A percentile compares a stretch with the other conserved stretches of the same genome.
Conservation (phyloP, 92 coral and sea anemone genomes). For the Bergia puertoricense region DNA sequence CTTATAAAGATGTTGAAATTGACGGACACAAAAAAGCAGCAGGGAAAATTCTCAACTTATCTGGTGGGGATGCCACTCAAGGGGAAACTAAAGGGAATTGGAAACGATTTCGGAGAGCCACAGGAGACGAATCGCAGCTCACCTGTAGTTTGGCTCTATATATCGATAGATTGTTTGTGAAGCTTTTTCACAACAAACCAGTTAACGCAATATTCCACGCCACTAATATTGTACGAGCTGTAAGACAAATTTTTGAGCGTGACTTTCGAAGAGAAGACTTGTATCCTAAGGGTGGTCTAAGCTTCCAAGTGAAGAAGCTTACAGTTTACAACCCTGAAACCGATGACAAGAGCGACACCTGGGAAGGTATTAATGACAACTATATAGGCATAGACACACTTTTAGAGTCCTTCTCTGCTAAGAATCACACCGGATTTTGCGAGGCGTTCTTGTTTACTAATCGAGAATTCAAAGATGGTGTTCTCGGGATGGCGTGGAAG, state of each 20-base stretch:
- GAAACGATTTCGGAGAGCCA: slow-evolving; percentile 55
- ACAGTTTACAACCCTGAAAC: slow-evolving; percentile 54
- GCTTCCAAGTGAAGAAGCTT: slow-evolving; percentile 70
- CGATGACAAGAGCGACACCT: slow-evolving; percentile 35
- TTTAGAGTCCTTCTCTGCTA: slow-evolving; percentile 65
- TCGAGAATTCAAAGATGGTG: slow-evolving; percentile 87
- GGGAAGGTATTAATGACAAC: slow-evolving; percentile 49
- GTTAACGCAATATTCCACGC: slow-evolving; percentile 71
- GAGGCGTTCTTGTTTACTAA: slow-evolving; percentile 88
- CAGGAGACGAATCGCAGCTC: slow-evolving; percentile 42
- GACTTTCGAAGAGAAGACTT: slow-evolving; percentile 53
- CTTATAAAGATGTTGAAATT: slow-evolving; percentile 64
- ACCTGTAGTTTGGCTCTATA: slow-evolving; percentile 74
- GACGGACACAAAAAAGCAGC: slow-evolving; percentile 43
- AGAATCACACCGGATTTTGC: slow-evolving; percentile 61
- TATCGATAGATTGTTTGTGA: slow-evolving; percentile 69
- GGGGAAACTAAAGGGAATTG: not conserved
- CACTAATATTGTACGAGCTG: slow-evolving; percentile 72
- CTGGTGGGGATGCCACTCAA: slow-evolving; percentile 25
- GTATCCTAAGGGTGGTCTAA: slow-evolving; percentile 62
- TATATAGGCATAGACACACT: slow-evolving; percentile 81
- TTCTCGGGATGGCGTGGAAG: slow-evolving; percentile 91
- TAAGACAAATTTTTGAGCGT: slow-evolving; percentile 61
- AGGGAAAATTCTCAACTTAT: slow-evolving; percentile 19
- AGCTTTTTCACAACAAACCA: slow-evolving; percentile 60